Conservation (phyloP, 2,888 invertebrate species). For the Tanytarsus gracilentus region DNA sequence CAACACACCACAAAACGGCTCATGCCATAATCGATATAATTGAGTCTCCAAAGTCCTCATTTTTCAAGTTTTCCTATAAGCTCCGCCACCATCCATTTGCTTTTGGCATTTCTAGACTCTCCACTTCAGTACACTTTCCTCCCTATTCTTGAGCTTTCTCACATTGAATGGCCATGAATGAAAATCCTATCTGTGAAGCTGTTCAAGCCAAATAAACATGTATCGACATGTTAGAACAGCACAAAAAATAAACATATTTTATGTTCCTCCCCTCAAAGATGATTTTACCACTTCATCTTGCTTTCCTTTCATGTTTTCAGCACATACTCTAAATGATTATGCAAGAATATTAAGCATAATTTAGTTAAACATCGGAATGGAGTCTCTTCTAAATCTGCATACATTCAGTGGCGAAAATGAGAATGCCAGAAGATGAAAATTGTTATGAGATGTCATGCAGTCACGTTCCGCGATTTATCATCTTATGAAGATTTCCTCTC, state of each 20-base stretch:
- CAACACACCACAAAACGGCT: conserved; percentile 1
- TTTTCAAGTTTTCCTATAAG: background rate
- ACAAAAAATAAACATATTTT: background rate
- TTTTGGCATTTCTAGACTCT: background rate
- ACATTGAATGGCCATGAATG: conserved; percentile 5
- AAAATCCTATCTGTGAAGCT: too few species aligned
- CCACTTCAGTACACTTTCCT: background rate
- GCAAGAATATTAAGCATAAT: conserved; percentile 14
- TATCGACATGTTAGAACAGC: too few species aligned
- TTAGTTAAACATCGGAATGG: background rate
- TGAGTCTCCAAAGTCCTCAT: conserved; percentile 14
- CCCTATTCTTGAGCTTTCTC: conserved; percentile 1
- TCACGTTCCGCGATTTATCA: conserved; percentile 1
- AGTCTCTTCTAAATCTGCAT: background rate
- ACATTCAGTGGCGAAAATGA: background rate
- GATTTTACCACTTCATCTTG: too few species aligned
- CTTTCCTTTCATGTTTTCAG: background rate
- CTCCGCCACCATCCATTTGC: background rate
- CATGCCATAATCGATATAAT: conserved; percentile 20
- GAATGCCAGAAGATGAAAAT: conserved; percentile 2
- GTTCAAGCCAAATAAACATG: too few species aligned
- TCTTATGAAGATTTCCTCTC: background rate
- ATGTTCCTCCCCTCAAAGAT: background rate
- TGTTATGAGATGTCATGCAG: conserved; percentile 4
- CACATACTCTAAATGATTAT: conserved; percentile 15